A percentile compares a stretch with the other conserved stretches of the same genome.
Conservation (phyloP, 64 coral and sea anemone genomes). For the Exaiptasia diaphana region DNA sequence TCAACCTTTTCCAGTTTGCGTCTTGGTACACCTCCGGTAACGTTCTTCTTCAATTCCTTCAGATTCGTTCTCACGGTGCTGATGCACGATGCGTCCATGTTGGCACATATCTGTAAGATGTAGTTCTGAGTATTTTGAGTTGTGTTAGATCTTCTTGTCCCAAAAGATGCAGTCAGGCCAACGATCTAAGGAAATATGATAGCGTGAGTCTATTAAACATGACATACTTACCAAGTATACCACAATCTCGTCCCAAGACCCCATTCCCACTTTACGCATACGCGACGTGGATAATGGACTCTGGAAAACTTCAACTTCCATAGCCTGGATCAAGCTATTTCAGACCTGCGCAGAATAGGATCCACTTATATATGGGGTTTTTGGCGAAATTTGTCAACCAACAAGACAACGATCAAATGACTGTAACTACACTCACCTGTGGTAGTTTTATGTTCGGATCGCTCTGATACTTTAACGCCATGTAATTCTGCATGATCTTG, state of each 20-base stretch:
- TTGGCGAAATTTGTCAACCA: too few species aligned
- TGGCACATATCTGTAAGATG: slow-evolving; percentile 76
- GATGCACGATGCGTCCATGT: slow-evolving; percentile 62
- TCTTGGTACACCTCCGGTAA: slow-evolving; percentile 38
- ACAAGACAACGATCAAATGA: too few species aligned
- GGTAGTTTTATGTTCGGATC: slow-evolving; percentile 5
- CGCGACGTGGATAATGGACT: too few species aligned
- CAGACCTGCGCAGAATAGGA: too few species aligned
- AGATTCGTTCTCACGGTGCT: slow-evolving; percentile 46
- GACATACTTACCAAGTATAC: too few species aligned
- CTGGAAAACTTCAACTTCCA: too few species aligned
- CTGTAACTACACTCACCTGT: slow-evolving; percentile 64
- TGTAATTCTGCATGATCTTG: slow-evolving; percentile 71
- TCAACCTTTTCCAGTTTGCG: neutral
- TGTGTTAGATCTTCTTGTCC: slow-evolving; percentile 49
- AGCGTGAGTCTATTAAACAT: too few species aligned
- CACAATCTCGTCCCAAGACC: too few species aligned
- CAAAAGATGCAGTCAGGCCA: slow-evolving; percentile 73
- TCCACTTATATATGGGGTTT: too few species aligned
- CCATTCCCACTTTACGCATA: too few species aligned
- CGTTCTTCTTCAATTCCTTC: slow-evolving; percentile 26
- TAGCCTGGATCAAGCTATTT: too few species aligned
- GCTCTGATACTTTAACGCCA: slow-evolving; percentile 26
- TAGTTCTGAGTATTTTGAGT: slow-evolving; percentile 33
- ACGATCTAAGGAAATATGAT: slow-evolving; percentile 47